These are phyloP conservation scores for Margaritifera margaritifera DNA, from an alignment of 2,888 invertebrate genomes.

Conservation along the genomic window DNA sequence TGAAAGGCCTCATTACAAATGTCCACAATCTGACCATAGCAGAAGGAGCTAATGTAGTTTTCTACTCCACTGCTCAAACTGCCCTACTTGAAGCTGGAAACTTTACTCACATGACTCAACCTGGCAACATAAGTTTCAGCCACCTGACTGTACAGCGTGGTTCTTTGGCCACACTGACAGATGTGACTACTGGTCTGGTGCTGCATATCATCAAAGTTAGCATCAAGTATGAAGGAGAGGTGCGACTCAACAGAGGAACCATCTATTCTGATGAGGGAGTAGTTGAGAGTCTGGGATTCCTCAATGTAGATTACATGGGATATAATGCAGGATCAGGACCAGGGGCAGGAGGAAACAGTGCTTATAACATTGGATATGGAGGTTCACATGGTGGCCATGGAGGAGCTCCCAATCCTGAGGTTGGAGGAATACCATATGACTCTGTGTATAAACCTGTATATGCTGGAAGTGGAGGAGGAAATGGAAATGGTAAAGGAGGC, in stretches of 20 bases:
- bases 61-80: slow-evolving; percentile 53
- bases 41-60: slow-evolving; percentile 46
- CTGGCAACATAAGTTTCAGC: slow-evolving; percentile 52
- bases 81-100: slow-evolving; percentile 50
- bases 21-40: slow-evolving; percentile 59
- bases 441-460: slow-evolving; percentile 50
- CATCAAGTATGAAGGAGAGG: slow-evolving; percentile 50
- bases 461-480: slow-evolving; percentile 57
- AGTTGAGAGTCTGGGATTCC: slow-evolving; percentile 50
- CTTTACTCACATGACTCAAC: slow-evolving; percentile 44
- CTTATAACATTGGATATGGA: slow-evolving; percentile 42
- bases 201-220: slow-evolving; percentile 42
- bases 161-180: slow-evolving; percentile 40
- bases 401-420: slow-evolving; percentile 44
- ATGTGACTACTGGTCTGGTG: slow-evolving; percentile 35
- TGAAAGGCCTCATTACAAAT: slow-evolving; percentile 50
- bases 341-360: slow-evolving; percentile 45
- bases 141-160: slow-evolving; percentile 52
- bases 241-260: slow-evolving; percentile 49
- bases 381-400: slow-evolving; percentile 62
- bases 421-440: slow-evolving; percentile 54
- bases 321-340: slow-evolving; percentile 21
- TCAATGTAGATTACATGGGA: slow-evolving; percentile 48
- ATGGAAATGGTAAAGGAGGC: slow-evolving; percentile 50
- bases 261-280: slow-evolving; percentile 47